These are phyloP conservation scores for Anguilla megastoma DNA, from an alignment of 2,797 vertebrate species.

Conservation along the genomic window DNA sequence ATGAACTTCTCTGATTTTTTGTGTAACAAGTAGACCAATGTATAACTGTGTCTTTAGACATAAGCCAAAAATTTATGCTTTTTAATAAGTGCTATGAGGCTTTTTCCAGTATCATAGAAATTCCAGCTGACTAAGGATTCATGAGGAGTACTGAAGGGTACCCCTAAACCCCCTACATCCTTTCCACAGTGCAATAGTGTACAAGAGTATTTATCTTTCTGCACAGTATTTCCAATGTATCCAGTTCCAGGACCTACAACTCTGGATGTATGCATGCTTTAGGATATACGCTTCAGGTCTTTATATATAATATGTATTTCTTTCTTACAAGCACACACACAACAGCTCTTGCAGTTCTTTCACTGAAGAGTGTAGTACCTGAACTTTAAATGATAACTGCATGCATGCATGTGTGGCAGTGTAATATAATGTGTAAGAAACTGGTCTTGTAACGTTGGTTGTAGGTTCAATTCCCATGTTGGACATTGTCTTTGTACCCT, in stretches of 20 bases:
- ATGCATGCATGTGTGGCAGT: no score
- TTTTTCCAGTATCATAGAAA: neutral
- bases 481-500: no score
- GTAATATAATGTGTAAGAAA: no score
- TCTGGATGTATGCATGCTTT: neutral
- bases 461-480: no score
- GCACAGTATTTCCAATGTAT: neutral
- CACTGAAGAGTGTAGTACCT: neutral
- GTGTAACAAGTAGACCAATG: neutral
- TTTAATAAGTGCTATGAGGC: neutral
- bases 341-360: neutral
- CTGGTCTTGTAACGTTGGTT: no score
- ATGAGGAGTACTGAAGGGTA: neutral
- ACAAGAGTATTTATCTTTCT: neutral
- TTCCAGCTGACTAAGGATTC: neutral
- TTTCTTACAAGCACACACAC: neutral
- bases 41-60: neutral
- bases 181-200: neutral
- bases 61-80: neutral
- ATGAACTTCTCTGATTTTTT: neutral
- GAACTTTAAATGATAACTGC: neutral
- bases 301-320: neutral
- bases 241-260: neutral
- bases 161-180: neutral
- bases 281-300: neutral